Conservation (phyloP, 2,113 vertebrate genomes). For the Trochalopteron elliotii region DNA sequence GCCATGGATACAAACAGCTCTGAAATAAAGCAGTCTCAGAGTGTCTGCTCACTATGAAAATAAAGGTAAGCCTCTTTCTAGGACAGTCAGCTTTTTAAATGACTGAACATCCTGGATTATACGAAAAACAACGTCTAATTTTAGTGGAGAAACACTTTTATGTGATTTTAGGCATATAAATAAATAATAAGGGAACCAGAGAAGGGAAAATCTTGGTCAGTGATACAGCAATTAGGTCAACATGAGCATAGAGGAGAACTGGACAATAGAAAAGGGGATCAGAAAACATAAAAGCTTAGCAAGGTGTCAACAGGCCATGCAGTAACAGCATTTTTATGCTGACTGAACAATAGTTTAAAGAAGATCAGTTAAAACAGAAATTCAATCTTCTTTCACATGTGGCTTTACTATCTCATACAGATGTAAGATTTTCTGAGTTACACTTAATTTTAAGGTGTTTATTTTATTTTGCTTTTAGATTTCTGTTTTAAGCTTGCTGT, state of each 20-base stretch:
- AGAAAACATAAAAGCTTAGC: neutral
- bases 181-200: neutral
- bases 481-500: neutral
- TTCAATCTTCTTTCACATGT: neutral
- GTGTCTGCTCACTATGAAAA: neutral
- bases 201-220: neutral
- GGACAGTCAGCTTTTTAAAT: neutral
- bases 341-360: neutral
- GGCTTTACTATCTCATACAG: neutral
- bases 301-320: neutral
- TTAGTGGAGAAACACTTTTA: neutral
- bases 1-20: neutral
- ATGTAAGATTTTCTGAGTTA: neutral
- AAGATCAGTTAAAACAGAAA: neutral
- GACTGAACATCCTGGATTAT: neutral
- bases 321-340: neutral
- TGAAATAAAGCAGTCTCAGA: neutral
- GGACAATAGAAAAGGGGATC: neutral
- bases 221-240: neutral
- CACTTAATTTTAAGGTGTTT: neutral
- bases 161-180: neutral
- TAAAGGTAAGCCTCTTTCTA: neutral
- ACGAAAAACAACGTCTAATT: neutral
- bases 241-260: neutral
- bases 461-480: neutral